Evolutionary conservation across 2,888 invertebrate species (phyloP), one percentile per base, ranked within the genome.

Genomic region (Phytoseiulus persimilis): DNA sequence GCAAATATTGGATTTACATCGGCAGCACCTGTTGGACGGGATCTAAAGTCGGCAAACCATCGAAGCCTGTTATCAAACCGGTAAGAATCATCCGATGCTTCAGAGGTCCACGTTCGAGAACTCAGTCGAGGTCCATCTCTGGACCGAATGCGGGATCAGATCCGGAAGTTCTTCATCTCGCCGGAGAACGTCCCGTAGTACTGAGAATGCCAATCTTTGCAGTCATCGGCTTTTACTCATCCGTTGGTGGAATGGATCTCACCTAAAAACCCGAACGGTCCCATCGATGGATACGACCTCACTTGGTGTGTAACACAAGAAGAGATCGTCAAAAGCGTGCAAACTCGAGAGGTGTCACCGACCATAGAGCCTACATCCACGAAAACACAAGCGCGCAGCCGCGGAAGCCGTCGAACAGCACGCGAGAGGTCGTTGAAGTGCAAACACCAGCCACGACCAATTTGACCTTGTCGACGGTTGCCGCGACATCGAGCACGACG

Each of bases 21-120:
- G 87, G 87, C 11, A 87, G 87, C 33, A 87, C 87, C 6, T 87
- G 87, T 18, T 87, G 87, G 87, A 87, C 87, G 28, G 87, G 87
- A 39, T 87, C 87, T 9, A 87, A 87, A 33, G 31, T 87, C 87
- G 87, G 87, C 32, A 87, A 87, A 23, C 87, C 87, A 1, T 87
- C 87, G 6, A 87, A 87, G 45, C 39, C 45, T n/a, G 39, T 39
- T 14, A 32, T 87, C 5, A 33, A n/a, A n/a, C 87, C 87, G 87
- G 87, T 87, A 87, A 32, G 32, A 87, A n/a, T 87, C 65, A 3
- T 18, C 2, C 23, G 18, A 14, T 6, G 5, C 65, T 65, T 28
- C 65, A 65, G 39, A 39, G 39, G 3, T 39, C 39, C 9, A 3
- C 9, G 9, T 39, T 39, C 9, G 5, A 6, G 9, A 6, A 39